Percentiles rank a stretch among this genome's conserved stretches.
Conservation (phyloP, 2,888 invertebrate genomes). For the Diarsia brunnea region DNA sequence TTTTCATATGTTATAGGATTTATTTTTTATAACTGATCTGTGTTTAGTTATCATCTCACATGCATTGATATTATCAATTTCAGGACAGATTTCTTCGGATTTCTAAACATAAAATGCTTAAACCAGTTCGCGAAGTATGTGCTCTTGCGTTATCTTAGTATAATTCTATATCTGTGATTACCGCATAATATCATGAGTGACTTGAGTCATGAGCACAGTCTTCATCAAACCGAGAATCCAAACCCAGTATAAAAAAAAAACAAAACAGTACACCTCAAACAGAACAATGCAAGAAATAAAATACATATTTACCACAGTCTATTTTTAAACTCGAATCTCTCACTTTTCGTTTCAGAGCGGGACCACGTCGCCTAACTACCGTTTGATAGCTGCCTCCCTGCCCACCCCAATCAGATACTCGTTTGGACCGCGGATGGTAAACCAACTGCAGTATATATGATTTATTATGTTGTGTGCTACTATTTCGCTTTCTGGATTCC, state of each 20-base stretch:
- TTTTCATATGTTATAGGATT: not conserved
- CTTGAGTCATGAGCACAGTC: no score
- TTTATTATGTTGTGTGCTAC: constrained; percentile 55
- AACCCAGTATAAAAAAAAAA: not conserved
- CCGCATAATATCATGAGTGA: no score
- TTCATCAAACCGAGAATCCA: not conserved
- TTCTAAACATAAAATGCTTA: no score
- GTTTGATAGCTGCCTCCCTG: constrained; percentile 59
- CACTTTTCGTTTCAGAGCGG: constrained; percentile 58
- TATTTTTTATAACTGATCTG: no score
- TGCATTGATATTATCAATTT: not conserved
- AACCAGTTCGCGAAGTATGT: no score
- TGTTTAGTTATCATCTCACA: no score
- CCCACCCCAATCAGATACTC: constrained; percentile 58
- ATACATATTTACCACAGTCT: constrained; percentile 45
- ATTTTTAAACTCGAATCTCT: constrained; percentile 58
- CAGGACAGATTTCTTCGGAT: not conserved
- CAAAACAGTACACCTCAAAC: not conserved
- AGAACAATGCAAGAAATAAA: constrained; percentile 23
- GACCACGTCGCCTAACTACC: constrained; percentile 53
- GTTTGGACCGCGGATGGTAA: constrained; percentile 55
- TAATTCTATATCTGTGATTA: no score
- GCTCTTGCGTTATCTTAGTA: no score
- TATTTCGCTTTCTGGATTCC: constrained; percentile 40
- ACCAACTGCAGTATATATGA: constrained; percentile 60